A percentile compares a stretch with the other conserved stretches of the same genome.
Conservation (phyloP, 2,888 invertebrate genomes). For the Colostygia pectinataria region DNA sequence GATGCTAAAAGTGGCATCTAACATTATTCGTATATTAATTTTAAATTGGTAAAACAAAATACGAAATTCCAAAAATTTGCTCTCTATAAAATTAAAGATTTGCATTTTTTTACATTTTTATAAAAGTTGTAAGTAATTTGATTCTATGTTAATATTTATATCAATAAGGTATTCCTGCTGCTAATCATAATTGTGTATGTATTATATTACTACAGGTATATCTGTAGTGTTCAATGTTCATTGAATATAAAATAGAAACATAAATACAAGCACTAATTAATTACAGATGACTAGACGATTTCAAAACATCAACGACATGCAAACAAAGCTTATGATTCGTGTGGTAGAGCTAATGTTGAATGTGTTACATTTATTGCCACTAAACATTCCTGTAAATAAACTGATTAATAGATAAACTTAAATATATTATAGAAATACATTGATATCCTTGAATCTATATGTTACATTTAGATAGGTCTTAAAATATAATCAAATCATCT, state of each 20-base stretch:
- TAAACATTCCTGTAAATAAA: conserved; percentile 70
- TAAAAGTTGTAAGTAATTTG: background rate
- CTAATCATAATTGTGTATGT: no score
- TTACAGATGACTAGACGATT: background rate
- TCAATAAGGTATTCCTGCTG: background rate
- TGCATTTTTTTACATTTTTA: conserved; percentile 20
- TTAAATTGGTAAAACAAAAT: background rate
- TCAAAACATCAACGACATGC: conserved; percentile 17
- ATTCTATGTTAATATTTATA: background rate
- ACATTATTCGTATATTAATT: background rate
- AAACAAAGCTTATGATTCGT: conserved; percentile 26
- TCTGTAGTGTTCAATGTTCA: conserved; percentile 5
- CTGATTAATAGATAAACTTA: conserved; percentile 34
- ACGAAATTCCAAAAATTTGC: conserved; percentile 13
- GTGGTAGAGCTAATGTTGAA: conserved; percentile 16
- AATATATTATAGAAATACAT: conserved; percentile 38
- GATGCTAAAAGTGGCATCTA: no score
- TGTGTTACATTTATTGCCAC: conserved; percentile 26
- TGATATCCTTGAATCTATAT: conserved; percentile 21
- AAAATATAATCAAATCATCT: conserved; percentile 5
- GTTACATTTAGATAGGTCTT: conserved; percentile 17
- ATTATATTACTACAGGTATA: conserved; percentile 9
- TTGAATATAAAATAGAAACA: background rate
- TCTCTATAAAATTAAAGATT: conserved; percentile 18
- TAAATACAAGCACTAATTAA: background rate